Evolutionary conservation across 2,113 vertebrate genomes (phyloP).

Genomic region (Pterocles burchelli): DNA sequence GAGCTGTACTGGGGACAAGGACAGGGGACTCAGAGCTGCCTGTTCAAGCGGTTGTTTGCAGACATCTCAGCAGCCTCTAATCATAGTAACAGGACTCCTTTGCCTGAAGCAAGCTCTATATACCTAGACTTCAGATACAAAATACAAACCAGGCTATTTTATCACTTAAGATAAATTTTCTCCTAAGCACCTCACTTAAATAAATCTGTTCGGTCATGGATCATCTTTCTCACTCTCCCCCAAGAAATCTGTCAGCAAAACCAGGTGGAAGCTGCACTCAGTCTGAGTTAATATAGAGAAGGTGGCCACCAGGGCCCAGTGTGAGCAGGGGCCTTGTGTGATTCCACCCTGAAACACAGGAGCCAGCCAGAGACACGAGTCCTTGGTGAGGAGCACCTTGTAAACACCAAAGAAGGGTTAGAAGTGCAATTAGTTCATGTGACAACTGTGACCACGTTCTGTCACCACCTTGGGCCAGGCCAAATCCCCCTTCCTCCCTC

Average conservation of each 20-base stretch:
- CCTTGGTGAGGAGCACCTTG: neutral
- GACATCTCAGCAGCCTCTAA: neutral
- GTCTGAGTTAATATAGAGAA: neutral
- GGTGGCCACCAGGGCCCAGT: neutral
- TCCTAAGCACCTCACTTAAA: neutral
- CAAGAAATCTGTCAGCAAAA: neutral
- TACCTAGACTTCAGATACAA: neutral
- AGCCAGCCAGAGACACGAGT: neutral
- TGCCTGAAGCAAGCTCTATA: neutral
- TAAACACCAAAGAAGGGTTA: conserved; percentile 26
- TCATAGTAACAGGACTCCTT: neutral
- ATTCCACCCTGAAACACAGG: neutral
- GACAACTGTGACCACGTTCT: conserved; percentile 36
- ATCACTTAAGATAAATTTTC: neutral
- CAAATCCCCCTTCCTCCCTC: conserved; percentile 39
- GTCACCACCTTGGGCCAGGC: neutral
- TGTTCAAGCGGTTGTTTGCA: neutral
- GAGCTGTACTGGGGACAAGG: neutral
- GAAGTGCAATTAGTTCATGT: conserved; percentile 34
- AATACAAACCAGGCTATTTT: neutral
- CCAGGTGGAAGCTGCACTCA: neutral
- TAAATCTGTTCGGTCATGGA: neutral
- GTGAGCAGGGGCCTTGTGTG: neutral
- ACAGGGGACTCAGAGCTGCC: neutral
- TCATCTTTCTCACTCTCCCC: neutral